Percentiles rank a stretch among this genome's conserved stretches.
Evolutionary conservation across 2,888 invertebrate genomes (phyloP).

Genomic region (Ennomos fuscantarius): DNA sequence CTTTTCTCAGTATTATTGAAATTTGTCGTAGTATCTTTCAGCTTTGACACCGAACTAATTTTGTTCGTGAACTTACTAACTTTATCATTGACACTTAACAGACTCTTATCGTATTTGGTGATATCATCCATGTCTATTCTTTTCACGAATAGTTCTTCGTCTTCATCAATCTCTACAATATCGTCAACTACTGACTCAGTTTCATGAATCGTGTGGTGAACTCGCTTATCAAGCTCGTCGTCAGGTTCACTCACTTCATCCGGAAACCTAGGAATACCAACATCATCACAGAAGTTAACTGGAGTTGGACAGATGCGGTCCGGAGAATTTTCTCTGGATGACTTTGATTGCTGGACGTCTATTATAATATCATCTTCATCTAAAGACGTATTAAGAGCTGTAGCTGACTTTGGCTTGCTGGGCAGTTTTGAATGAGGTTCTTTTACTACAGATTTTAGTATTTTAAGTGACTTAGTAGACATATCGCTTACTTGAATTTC

Average conservation of each 20-base stretch:
- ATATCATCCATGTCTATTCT: conserved; percentile 63
- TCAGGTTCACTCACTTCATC: conserved; percentile 91
- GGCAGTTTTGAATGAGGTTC: conserved; percentile 66
- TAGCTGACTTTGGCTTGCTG: conserved; percentile 77
- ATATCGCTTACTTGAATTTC: conserved; percentile 77
- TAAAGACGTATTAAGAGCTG: conserved; percentile 78
- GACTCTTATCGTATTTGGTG: conserved; percentile 77
- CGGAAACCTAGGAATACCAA: conserved; percentile 88
- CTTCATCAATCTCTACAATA: conserved; percentile 82
- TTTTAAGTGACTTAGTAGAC: conserved; percentile 59
- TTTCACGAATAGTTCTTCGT: conserved; percentile 76
- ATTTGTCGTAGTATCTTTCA: conserved; percentile 55
- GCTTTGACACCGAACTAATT: conserved; percentile 60
- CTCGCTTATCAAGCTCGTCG: conserved; percentile 81
- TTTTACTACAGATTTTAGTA: conserved; percentile 57
- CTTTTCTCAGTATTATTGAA: conserved; percentile 66
- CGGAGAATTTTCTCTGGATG: conserved; percentile 90
- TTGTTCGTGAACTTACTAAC: conserved; percentile 79
- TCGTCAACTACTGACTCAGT: conserved; percentile 86
- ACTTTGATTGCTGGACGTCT: conserved; percentile 89
- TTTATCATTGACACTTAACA: conserved; percentile 85
- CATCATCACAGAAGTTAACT: conserved; percentile 84
- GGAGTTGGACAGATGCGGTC: conserved; percentile 89
- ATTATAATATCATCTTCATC: conserved; percentile 87
- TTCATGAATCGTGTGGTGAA: conserved; percentile 82